Evolutionary conservation across 2,113 vertebrate species (phyloP), one percentile per base, ranked within the genome.

Genomic region (Taurulus bubalis): DNA sequence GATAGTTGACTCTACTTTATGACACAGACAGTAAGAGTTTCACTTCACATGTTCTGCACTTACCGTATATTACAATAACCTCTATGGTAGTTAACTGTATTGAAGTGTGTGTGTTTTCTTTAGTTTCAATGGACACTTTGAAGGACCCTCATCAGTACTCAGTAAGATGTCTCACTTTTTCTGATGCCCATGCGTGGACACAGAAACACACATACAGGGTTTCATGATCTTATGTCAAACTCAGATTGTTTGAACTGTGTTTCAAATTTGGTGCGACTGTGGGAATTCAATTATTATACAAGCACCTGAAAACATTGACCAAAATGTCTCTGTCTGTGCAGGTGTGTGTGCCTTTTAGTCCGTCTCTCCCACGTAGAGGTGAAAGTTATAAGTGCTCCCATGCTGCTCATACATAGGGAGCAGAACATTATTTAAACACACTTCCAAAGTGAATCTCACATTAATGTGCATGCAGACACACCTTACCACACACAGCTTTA

Each of bases 101-200:
- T 78, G 60, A 79, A 83, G 84, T 71, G 80, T 79, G 36, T 77
- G 75, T 74, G 66, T 60, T 9, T 85, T 82, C 65, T 76, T 40
- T 56, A 58, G 59, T 90, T 85, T 85, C 83, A 55, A 28, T 80
- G 68, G 85, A 85, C 82, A 84, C 58, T 69, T 40, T 80, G 69
- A 85, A 89, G 82, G 80, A 80, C 85, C 68, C 83, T 86, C 73
- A 87, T 86, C 82, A 83, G 80, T 62, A 81, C 85, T 90, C 81
- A 55, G 45, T 74, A 53, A 80, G 53, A 75, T 60, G 51, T n/a
- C 51, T 40, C 18, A 20, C 79, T 71, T 59, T 79, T 30, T 70
- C 70, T 59, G 55, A 32, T 53, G 70, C 80, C 60, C n/a, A 65
- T 77, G 67, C 5, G 1, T 14, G 0, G 1, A 77, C 45, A 47